Evolutionary conservation across 1,140 invertebrate species (phyloP), one percentile per base, ranked within the genome.

Genomic region (Plodia interpunctella): DNA sequence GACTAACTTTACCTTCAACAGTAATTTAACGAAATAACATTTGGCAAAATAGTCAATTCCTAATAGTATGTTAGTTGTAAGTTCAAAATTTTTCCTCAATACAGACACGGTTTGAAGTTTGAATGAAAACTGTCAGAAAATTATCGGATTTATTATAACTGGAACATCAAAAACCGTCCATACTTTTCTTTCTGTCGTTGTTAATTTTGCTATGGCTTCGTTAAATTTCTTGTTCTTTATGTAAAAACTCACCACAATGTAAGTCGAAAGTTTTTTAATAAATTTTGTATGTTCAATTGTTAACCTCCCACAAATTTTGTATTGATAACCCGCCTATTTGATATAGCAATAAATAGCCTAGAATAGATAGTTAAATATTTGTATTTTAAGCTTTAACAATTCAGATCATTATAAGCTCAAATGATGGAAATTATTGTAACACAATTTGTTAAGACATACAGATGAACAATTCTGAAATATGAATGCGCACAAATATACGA

Each of bases 281-380:
- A 25, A 32, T 58, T 70, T 67, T 73, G 59, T 76, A 69, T 67
- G 70, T 74, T 72, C 76, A 77, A 78, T 80, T 83, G 80, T 82
- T 87, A 62, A 76, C 69, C 74, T 69, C 68, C 74, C 80, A 78
- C 72, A 69, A 78, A 62, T 73, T 72, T 78, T 80, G 78, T 78
- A 83, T 78, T 78, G 63, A 83, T 78, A 78, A 84, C 86, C 86
- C 86, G 86, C 86, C 86, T 88, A 86, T 83, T 76, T 84, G 77
- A 86, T 77, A 87, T 88, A 88, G 86, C 86, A 88, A 88, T 88
- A 88, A 85, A 85, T 88, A 86, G 69, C 65, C 63, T 88, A 88
- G 83, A 84, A 75, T 85, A 84, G 80, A 77, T 88, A 86, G 76
- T 76, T 80, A 80, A 68, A 83, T 74, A 74, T 74, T 74, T 76